phyloP scores from a whole-genome alignment of 2,888 invertebrate genomes.

The Chrysotoxum bicinctum region DNA sequence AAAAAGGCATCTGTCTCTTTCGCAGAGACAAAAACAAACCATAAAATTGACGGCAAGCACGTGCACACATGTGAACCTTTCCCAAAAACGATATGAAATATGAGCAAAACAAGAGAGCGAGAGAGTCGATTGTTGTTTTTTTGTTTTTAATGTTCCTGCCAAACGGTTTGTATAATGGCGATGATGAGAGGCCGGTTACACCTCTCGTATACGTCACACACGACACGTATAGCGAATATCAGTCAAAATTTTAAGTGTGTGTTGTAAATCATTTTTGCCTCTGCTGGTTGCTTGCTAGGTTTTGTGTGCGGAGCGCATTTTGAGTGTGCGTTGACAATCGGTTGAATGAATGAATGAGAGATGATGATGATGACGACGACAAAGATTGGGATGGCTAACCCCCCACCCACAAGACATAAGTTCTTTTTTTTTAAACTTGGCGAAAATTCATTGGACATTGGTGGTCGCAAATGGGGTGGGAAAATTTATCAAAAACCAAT shows the following conservation, averaged over 20 bases:
- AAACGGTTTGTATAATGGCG: constrained; percentile 67
- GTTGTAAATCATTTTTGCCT: constrained; percentile 70
- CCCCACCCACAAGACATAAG: constrained; percentile 63
- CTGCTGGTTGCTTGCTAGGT: constrained; percentile 31
- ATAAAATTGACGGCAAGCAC: constrained; percentile 78
- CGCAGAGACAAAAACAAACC: constrained; percentile 76
- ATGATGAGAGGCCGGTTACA: constrained; percentile 73
- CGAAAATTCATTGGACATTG: constrained; percentile 66
- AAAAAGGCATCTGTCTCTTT: constrained; percentile 38
- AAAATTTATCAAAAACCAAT: constrained; percentile 36
- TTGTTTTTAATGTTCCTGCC: constrained; percentile 63
- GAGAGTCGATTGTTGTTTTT: constrained; percentile 61
- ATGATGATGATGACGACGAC: constrained; percentile 66
- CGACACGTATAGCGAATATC: constrained; percentile 70
- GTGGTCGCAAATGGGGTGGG: constrained; percentile 44
- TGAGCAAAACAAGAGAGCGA: constrained; percentile 77
- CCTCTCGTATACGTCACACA: constrained; percentile 71
- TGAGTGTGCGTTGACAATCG: constrained; percentile 72
- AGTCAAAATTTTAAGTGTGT: constrained; percentile 73
- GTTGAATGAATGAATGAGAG: constrained; percentile 73
- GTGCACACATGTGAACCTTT: constrained; percentile 74
- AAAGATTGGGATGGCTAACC: constrained; percentile 49
- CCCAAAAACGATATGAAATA: constrained; percentile 76
- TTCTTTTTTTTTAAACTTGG: constrained; percentile 37
- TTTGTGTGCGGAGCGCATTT: constrained; percentile 45